Evolutionary conservation across 2,888 invertebrate genomes (phyloP).

Genomic region (Linnaemya vulpina): DNA sequence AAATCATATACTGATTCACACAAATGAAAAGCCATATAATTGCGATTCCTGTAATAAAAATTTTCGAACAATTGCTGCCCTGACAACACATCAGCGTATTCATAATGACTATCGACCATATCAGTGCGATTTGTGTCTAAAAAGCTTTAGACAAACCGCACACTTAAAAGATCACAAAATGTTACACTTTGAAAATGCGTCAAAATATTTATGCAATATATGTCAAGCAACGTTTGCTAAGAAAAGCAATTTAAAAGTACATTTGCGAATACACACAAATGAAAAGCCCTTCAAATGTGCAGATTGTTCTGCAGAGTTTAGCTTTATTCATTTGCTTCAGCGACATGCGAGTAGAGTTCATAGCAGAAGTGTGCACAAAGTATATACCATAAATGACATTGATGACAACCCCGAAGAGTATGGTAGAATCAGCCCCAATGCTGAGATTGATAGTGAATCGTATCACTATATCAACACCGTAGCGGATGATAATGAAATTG

Average conservation of each 20-base stretch:
- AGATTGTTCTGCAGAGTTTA: conserved; percentile 72
- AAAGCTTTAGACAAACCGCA: conserved; percentile 73
- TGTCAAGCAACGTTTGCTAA: conserved; percentile 73
- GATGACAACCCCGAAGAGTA: neutral
- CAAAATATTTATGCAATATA: conserved; percentile 71
- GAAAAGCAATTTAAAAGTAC: conserved; percentile 72
- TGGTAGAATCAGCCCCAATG: neutral
- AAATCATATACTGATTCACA: conserved; percentile 74
- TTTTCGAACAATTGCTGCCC: conserved; percentile 74
- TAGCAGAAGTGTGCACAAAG: conserved; percentile 25
- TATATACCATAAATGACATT: conserved; percentile 9
- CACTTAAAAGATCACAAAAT: conserved; percentile 74
- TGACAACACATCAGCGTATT: conserved; percentile 73
- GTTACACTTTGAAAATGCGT: conserved; percentile 71
- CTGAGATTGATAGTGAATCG: conserved; percentile 6
- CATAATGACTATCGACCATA: conserved; percentile 74
- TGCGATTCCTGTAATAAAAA: conserved; percentile 73
- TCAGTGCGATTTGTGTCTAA: conserved; percentile 73
- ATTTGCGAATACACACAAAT: conserved; percentile 72
- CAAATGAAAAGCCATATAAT: conserved; percentile 73
- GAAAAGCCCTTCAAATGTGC: conserved; percentile 73
- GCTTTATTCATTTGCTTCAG: conserved; percentile 67
- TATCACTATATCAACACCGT: conserved; percentile 33
- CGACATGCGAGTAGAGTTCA: conserved; percentile 69
- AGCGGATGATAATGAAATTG: conserved; percentile 20